A percentile compares a stretch with the other conserved stretches of the same genome.
Evolutionary conservation across 2,797 vertebrate genomes (phyloP).

Genomic region (Acanthiza pusilla): DNA sequence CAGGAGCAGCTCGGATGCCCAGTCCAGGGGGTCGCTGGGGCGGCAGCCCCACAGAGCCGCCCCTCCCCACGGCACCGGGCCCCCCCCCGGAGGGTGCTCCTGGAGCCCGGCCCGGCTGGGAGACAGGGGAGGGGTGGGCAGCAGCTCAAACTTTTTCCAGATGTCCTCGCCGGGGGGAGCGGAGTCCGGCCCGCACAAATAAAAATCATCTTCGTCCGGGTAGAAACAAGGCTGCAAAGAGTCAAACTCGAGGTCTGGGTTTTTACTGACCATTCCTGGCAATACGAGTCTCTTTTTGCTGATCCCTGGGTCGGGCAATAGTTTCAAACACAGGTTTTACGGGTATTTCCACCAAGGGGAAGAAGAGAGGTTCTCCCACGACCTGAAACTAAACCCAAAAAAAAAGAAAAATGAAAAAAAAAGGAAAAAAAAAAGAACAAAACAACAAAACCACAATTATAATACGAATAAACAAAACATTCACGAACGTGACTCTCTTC

Average conservation of each 20-base stretch:
- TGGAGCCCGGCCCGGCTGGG: conserved; percentile 89
- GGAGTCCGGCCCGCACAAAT: conserved; percentile 92
- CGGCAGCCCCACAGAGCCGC: conserved; percentile 76
- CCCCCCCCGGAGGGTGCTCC: conserved; percentile 78
- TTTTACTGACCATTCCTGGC: conserved; percentile 91
- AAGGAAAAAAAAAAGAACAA: not conserved
- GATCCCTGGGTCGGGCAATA: not conserved
- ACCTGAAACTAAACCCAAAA: conserved; percentile 31
- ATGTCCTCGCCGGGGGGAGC: conserved; percentile 98
- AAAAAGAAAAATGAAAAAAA: not conserved
- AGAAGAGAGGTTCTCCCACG: not conserved
- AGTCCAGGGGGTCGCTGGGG: conserved; percentile 82
- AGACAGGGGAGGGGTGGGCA: conserved; percentile 92
- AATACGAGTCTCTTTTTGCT: conserved; percentile 71
- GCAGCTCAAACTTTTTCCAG: conserved; percentile 99
- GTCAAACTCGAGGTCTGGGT: conserved; percentile 96
- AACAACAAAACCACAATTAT: not conserved
- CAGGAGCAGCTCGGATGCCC: conserved; percentile 89
- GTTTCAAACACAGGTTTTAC: not conserved
- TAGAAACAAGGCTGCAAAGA: conserved; percentile 97
- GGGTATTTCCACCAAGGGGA: conserved; percentile 11
- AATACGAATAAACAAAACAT: not conserved
- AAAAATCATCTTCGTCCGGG: conserved; percentile 98
- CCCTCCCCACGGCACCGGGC: conserved; percentile 54
- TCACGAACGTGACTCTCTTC: not conserved